These are phyloP conservation scores for Galeopsomyia nigrocyanea DNA, from an alignment of 2,888 invertebrate species.

Conservation along the genomic window DNA sequence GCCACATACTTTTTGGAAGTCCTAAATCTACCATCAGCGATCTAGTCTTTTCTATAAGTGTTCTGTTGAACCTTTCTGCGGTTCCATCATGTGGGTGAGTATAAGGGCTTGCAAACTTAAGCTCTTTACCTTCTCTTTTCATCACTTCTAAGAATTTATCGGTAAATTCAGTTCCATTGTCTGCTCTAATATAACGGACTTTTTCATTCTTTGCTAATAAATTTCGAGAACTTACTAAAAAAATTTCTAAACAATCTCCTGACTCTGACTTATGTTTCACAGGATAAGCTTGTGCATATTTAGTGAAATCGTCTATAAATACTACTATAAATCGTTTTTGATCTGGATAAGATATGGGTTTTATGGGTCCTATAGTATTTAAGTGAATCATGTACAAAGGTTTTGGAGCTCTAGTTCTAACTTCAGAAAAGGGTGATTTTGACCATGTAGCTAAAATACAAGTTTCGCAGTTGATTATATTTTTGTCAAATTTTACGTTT, in stretches of 20 bases:
- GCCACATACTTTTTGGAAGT: constrained; percentile 42
- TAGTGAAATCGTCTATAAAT: background rate
- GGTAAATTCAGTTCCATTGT: too few species aligned
- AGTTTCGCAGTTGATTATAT: background rate
- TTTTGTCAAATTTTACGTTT: background rate
- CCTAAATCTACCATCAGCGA: constrained; percentile 33
- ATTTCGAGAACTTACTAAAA: too few species aligned
- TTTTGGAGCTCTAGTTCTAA: too few species aligned
- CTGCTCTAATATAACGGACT: too few species aligned
- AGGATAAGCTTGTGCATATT: background rate
- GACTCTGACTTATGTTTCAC: background rate
- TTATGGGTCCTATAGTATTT: background rate
- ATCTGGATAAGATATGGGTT: background rate
- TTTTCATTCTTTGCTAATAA: too few species aligned
- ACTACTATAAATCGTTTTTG: background rate
- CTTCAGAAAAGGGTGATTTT: background rate
- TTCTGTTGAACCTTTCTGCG: constrained; percentile 42
- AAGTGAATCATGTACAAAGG: too few species aligned
- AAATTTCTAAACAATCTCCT: too few species aligned
- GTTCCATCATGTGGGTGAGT: constrained; percentile 35
- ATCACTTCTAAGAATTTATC: too few species aligned
- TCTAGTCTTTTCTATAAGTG: constrained; percentile 35
- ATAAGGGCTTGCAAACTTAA: constrained; percentile 10
- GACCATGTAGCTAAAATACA: background rate
- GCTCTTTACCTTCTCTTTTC: constrained; percentile 8